Conservation (phyloP, 2,797 vertebrate genomes). For the Petrocephalus schoutedeni region DNA sequence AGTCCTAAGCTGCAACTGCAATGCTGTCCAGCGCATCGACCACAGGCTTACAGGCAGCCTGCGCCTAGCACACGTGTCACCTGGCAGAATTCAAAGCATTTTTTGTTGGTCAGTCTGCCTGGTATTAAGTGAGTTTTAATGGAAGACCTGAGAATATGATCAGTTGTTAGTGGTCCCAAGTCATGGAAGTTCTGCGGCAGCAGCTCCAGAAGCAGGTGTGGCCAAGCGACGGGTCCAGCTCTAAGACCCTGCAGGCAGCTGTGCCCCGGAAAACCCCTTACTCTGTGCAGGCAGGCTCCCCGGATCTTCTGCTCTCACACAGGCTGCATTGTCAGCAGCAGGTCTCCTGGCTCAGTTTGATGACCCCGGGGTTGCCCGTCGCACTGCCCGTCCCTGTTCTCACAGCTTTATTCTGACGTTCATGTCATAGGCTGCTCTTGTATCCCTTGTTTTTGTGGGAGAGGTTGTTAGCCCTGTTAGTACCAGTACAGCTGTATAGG, state of each 20-base stretch:
- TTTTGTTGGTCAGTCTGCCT: too few species aligned
- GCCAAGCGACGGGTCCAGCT: conserved; percentile 8
- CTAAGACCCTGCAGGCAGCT: conserved; percentile 23
- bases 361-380: background rate
- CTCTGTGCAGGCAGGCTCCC: conserved; percentile 20
- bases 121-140: background rate
- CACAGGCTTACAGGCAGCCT: background rate
- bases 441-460: background rate
- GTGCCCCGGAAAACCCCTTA: conserved; percentile 20
- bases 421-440: background rate
- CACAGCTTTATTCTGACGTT: background rate
- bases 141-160: background rate
- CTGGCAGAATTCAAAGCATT: background rate
- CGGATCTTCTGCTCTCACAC: background rate
- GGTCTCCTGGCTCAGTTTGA: conserved; percentile 5
- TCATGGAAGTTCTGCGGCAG: conserved; percentile 15
- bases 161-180: background rate
- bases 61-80: background rate
- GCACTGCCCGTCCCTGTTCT: conserved; percentile 6
- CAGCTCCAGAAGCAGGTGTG: background rate
- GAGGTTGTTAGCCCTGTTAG: background rate
- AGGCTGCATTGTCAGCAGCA: conserved; percentile 21
- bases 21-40: background rate
- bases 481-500: background rate
- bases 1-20: background rate